Percentiles rank a stretch among this genome's conserved stretches.
Conservation (phyloP, 2,113 vertebrate species). For the Chrysemys picta region DNA sequence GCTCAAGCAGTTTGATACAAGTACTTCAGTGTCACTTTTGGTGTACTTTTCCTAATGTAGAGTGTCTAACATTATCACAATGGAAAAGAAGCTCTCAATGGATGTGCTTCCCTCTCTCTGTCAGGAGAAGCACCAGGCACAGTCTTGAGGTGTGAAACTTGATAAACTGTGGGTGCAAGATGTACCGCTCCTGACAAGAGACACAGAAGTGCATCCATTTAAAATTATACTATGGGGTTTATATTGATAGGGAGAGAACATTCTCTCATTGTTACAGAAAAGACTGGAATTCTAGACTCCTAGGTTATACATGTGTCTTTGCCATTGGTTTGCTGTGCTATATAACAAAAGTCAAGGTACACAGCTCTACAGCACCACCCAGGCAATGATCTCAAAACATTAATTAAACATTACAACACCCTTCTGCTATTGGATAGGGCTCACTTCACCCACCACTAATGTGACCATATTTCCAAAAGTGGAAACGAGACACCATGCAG, state of each 20-base stretch:
- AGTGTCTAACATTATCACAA: background rate
- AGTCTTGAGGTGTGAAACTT: background rate
- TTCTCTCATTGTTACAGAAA: background rate
- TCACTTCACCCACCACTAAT: background rate
- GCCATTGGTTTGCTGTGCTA: background rate
- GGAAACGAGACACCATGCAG: too few species aligned
- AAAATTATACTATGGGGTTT: background rate
- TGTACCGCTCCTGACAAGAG: background rate
- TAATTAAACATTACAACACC: background rate
- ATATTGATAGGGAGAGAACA: background rate
- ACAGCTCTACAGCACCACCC: background rate
- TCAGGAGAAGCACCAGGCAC: constrained; percentile 35
- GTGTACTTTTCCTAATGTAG: constrained; percentile 50
- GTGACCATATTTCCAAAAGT: too few species aligned
- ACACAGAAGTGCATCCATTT: background rate
- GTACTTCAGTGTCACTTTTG: constrained; percentile 44
- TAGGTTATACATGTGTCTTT: background rate
- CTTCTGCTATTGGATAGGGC: background rate
- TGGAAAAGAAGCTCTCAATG: background rate
- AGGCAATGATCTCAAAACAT: background rate
- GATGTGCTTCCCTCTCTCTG: background rate
- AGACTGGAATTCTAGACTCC: background rate
- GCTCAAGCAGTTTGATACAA: constrained; percentile 17
- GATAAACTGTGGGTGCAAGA: background rate
- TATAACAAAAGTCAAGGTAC: background rate